Evolutionary conservation across 2,797 vertebrate species (phyloP), one percentile per base, ranked within the genome.

Genomic region (Helicolenus hilgendorfi): DNA sequence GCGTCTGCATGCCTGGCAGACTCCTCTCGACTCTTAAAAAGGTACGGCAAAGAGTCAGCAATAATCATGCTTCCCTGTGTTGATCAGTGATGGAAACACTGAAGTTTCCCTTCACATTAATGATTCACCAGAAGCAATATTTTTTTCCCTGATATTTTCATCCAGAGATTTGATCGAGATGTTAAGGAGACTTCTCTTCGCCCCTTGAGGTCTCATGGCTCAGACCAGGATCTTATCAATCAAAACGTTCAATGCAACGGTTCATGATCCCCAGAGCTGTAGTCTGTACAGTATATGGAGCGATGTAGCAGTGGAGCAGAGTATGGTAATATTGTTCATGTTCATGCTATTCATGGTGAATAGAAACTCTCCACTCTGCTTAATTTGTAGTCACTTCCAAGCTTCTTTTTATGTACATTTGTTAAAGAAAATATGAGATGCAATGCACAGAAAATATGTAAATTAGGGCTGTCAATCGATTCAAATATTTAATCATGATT

Each of bases 1-100:
- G 75, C 27, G 62, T 82, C 84, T 91, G 86, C 77, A 87, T 81
- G 83, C 56, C 81, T 65, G 72, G 60, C 9, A 67, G 83, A 84
- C 77, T 81, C 79, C 72, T 71, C 67, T 53, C 5, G 3, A 55
- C 79, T 84, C 49, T 79, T 78, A 80, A 76, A 79, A 72, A 79
- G 77, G 41, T 73, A 55, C 33, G 1, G 45, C 7, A 45, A 69
- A 81, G 45, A 73, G 80, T 81, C 70, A 64, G 59, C 72, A 38
- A 26, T 68, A 0, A 79, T 83, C 78, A 33, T 64, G 67, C 56
- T 70, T 24, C 33, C 20, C 36, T 68, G 41, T 0, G 2, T 35
- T 73, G 59, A 83, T 90, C 69, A 83, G 49, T 74, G 80, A 81
- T 38, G 24, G 76, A 84, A 83, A 78, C 36, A 27, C 22, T 33